Percentiles rank a stretch among this genome's conserved stretches.
Evolutionary conservation across 1,140 invertebrate species (phyloP).

Genomic region (Macrosteles quadrilineatus): DNA sequence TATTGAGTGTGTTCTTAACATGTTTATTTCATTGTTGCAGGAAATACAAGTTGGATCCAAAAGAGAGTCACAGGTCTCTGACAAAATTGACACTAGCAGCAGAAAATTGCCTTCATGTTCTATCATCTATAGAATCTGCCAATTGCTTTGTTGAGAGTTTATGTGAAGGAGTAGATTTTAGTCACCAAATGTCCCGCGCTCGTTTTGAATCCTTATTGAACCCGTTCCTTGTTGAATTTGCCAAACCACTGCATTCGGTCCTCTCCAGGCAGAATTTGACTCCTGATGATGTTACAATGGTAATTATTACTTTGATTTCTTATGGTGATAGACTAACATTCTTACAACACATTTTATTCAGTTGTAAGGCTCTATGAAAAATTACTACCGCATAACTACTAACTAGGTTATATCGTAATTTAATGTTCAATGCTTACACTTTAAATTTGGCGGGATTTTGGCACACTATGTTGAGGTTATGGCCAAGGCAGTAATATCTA

Average conservation of each 20-base stretch:
- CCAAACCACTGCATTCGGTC: background rate
- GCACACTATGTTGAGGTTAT: no score
- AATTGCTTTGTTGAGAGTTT: conserved; percentile 17
- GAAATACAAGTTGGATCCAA: conserved; percentile 10
- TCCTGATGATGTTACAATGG: background rate
- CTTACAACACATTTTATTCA: no score
- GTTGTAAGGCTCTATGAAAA: no score
- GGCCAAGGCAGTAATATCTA: no score
- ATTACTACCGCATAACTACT: no score
- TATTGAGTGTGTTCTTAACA: no score
- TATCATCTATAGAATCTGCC: conserved; percentile 10
- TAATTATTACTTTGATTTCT: no score
- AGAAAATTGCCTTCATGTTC: conserved; percentile 8
- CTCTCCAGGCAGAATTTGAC: background rate
- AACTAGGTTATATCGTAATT: no score
- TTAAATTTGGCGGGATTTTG: no score
- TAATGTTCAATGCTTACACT: no score
- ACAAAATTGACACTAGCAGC: conserved; percentile 5
- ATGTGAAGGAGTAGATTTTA: conserved; percentile 24
- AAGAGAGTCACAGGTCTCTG: conserved; percentile 10
- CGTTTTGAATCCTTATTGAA: conserved; percentile 10
- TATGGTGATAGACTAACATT: no score
- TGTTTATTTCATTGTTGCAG: background rate
- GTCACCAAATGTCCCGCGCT: conserved; percentile 9
- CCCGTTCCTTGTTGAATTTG: background rate